Evolutionary conservation across 2,888 invertebrate genomes (phyloP), one percentile per base, ranked within the genome.

Genomic region (Acleris holmiana): DNA sequence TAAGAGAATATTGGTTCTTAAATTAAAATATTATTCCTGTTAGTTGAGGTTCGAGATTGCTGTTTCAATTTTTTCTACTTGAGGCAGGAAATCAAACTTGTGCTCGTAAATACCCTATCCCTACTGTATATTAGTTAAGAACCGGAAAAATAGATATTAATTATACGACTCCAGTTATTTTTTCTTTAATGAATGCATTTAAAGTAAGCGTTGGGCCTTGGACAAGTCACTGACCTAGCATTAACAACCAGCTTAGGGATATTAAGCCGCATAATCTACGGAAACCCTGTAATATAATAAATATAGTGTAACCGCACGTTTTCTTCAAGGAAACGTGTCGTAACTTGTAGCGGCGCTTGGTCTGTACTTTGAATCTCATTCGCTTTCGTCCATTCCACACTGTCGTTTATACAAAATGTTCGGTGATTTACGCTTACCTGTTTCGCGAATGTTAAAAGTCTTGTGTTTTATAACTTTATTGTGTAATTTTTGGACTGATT

Each of bases 241-340:
- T 35, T 60, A 59, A 64, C 54, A 10, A 19, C 51, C 51, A 63
- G 44, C 44, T 44, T 44, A 44, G 44, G 2, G n/a, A 44, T 44
- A 44, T 44, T 6, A 44, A 44, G 44, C n/a, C 17, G 44, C 44
- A 44, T 44, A 17, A 44, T 44, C 44, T 15, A 44, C 44, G 44
- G 44, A 44, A 44, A 65, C 64, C 40, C 57, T 17, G 49, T 64
- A 60, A 68, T 63, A 48, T 64, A 48, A 58, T 64, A 65, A 65
- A 65, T 60, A 65, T 59, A 49, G 65, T 60, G 17, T 60, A 61
- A 56, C 60, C 58, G 59, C 54, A 65, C 46, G 54, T 65, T 67
- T 67, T 48, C 60, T 58, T 46, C 35, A 51, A 66, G 63, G 57
- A 67, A 67, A 67, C 54, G 61, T 53, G 67, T 56, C 55, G 60